Conservation (phyloP, 2,888 invertebrate genomes). For the Sympetrum striolatum region DNA sequence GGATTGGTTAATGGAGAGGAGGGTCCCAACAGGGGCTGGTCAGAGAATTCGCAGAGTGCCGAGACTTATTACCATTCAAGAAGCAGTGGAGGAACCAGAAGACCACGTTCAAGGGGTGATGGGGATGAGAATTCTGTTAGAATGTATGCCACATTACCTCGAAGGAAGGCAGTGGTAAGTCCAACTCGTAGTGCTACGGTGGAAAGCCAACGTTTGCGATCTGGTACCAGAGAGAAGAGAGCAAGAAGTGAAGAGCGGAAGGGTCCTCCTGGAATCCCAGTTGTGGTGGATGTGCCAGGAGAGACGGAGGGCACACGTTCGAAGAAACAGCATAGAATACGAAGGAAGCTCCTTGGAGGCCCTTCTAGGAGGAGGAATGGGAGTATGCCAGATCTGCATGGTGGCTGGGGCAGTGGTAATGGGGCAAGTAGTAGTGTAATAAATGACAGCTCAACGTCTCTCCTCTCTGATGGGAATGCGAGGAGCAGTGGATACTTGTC, state of each 20-base stretch:
- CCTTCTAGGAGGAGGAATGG: constrained; percentile 86
- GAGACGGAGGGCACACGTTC: constrained; percentile 21
- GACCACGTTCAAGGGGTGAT: constrained; percentile 1
- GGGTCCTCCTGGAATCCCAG: neutral
- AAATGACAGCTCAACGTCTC: constrained; percentile 61
- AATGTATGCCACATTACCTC: constrained; percentile 89
- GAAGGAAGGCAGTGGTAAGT: constrained; percentile 71
- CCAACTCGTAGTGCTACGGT: constrained; percentile 46
- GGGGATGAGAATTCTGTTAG: constrained; percentile 65
- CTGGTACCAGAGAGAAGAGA: constrained; percentile 71
- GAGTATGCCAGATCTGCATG: constrained; percentile 90
- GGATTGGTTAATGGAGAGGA: constrained; percentile 63
- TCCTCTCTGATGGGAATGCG: constrained; percentile 56
- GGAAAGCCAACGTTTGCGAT: constrained; percentile 22
- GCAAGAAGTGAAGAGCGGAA: constrained; percentile 87
- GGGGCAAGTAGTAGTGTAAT: constrained; percentile 45
- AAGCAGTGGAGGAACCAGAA: constrained; percentile 55
- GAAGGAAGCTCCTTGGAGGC: constrained; percentile 84
- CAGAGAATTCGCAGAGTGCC: constrained; percentile 35
- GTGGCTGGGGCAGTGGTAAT: constrained; percentile 65
- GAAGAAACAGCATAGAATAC: constrained; percentile 84
- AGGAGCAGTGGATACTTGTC: constrained; percentile 75
- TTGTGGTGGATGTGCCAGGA: constrained; percentile 2
- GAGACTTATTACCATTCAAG: constrained; percentile 44
- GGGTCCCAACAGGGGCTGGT: constrained; percentile 57